These are phyloP conservation scores for Ectemnius lituratus DNA, from an alignment of 2,888 invertebrate genomes.

Conservation along the genomic window DNA sequence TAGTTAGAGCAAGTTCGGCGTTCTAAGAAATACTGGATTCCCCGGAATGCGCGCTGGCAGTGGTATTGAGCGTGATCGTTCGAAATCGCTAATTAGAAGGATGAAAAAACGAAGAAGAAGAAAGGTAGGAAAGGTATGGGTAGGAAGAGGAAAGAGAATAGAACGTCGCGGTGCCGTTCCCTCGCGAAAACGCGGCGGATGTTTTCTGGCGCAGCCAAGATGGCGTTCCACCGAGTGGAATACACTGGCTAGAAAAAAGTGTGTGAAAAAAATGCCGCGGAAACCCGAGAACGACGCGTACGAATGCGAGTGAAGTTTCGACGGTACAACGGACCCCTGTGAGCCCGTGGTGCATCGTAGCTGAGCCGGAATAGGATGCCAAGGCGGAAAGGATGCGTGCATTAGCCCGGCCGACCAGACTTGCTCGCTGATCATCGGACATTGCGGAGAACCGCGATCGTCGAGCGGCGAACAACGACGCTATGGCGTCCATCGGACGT, in stretches of 20 bases:
- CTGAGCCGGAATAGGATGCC: conserved; percentile 35
- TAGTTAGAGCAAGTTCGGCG: too few species aligned
- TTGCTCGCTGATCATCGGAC: conserved; percentile 52
- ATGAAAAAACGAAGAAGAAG: conserved; percentile 29
- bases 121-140: conserved; percentile 6
- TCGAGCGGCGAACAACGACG: conserved; percentile 70
- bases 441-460: conserved; percentile 58
- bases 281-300: conserved; percentile 66
- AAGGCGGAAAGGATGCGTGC: conserved; percentile 44
- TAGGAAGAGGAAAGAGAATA: conserved; percentile 25
- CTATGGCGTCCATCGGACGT: conserved; percentile 73
- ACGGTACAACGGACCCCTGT: conserved; percentile 31
- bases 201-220: conserved; percentile 66
- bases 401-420: conserved; percentile 50
- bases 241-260: conserved; percentile 68
- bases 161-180: conserved; percentile 52
- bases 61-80: conserved; percentile 7
- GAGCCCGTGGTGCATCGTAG: conserved; percentile 40
- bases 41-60: too few species aligned
- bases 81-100: background rate
- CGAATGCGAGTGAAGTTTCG: conserved; percentile 50
- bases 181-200: conserved; percentile 47
- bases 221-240: conserved; percentile 68
- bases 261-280: conserved; percentile 70
- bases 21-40: too few species aligned